Base-by-base conservation (phyloP, 30 jellyfish, hydroid and myxozoan species). In the Mastigias papua region DNA sequence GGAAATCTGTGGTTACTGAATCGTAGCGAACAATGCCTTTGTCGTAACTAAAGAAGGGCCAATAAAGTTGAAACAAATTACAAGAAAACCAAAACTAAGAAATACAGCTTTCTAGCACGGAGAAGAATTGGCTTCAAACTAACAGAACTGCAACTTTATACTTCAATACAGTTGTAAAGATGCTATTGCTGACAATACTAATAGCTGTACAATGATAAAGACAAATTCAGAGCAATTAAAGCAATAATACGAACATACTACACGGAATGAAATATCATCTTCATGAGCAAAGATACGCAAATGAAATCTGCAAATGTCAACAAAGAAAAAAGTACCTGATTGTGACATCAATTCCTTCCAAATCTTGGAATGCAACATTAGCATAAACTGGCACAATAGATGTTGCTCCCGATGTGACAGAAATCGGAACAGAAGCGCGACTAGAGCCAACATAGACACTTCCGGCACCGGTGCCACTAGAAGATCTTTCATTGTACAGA, bases 341-440 rank as follows among this genome's bases (percentile, higher is more conserved):
- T 16, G 91, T 62, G 74, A 96, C 81, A 63, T 88, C 96, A 34
- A 91, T 54, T 23, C 90, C 99, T 48, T 78, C 97, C 2, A 96
- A 69, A 49, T 65, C 84, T 76, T 96, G 94, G 51, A 81, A 49
- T 22, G 98, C 99, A 64, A 77, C 69, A 50, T 90, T 82, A 27
- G 85, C 91, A 75, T 90, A 90, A 8, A 96, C 96, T 0, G 99
- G 98, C 6, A 96, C 95, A 16, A 78, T 70, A 4, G 73, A 60
- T 57, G 34, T 26, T 48, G 73, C 70, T 46, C 98, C 96, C 2
- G 96, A 70, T 19, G 86, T 20, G n/a, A 78, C 48, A 15, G 90
- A 8, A 28, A 91, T 65, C 2, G 94, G 77, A 3, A 68, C 80
- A 13, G 92, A 42, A 16, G 81, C 91, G 4, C 86, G 79, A 23